phyloP scores from a whole-genome alignment of 2,797 vertebrate species.

The Protosalanx chinensis region DNA sequence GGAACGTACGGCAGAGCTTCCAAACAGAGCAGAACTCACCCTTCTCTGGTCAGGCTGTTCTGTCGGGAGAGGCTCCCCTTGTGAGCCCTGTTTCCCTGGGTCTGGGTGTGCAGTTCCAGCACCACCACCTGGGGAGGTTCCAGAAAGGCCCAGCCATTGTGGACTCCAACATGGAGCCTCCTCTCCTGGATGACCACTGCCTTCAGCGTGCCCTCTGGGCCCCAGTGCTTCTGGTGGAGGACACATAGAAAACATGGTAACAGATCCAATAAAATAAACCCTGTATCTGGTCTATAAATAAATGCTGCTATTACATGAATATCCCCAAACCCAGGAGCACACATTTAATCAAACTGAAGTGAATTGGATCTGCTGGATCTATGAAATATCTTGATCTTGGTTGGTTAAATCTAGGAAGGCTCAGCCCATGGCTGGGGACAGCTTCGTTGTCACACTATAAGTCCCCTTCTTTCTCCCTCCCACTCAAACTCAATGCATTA shows the following conservation, averaged over 20 bases:
- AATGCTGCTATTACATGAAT: neutral
- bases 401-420: neutral
- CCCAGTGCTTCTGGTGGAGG: conserved; percentile 61
- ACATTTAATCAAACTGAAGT: no score
- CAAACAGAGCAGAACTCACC: conserved; percentile 59
- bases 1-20: neutral
- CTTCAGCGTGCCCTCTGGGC: conserved; percentile 34
- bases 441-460: neutral
- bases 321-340: no score
- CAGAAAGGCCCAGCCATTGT: conserved; percentile 88
- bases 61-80: conserved; percentile 55
- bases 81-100: conserved; percentile 35
- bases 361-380: no score
- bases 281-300: neutral
- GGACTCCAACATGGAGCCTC: conserved; percentile 85
- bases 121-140: conserved; percentile 85
- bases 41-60: conserved; percentile 47
- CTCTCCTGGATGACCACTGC: conserved; percentile 81
- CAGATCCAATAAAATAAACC: neutral
- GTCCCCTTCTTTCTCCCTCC: neutral
- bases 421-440: neutral
- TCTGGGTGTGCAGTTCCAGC: conserved; percentile 67
- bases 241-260: neutral
- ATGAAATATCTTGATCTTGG: neutral
- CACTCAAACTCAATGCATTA: neutral